Base-by-base conservation (phyloP, 2,113 vertebrate genomes). In the Cochlearius cochlearius region DNA sequence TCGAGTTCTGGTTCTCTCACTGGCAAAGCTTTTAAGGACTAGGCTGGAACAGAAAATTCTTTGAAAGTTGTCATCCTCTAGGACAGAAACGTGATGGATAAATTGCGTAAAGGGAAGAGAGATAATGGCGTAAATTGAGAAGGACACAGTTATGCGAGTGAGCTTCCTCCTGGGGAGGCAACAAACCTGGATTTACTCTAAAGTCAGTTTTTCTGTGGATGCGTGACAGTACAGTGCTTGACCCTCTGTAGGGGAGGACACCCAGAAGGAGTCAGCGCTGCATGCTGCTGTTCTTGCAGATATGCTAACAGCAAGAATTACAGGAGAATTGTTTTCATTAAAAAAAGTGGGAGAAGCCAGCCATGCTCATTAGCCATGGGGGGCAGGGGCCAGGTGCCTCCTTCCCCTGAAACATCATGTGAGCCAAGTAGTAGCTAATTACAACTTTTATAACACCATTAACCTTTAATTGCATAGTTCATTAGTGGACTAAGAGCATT, bases 391-490 rank as follows among this genome's bases (percentile, higher is more conserved):
- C 12, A 2, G 49, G 11, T 59, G 32, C 41, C 38, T 74, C n/a
- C 38, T 88, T 85, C 39, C 25, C 83, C 66, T 82, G 58, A 72
- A 95, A 71, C 5, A 4, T 63, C 60, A 36, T 12, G 5, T 49
- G 64, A 95, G 85, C 56, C 75, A 67, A 85, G 23, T 39, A 66
- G 86, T 76, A 49, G 80, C 69, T 90, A 94, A 95, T 94, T 92
- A 87, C 59, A 86, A 62, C 10, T 0, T 92, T 88, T 93, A 53
- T 94, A 67, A 64, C n/a, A 27, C 69, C 58, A 27, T 93, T 92
- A 96, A 85, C 92, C 58, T 95, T 88, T 97, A 91, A 77, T 93
- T 50, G 3, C 66, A 7, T 22, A 52, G 50, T 88, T 85, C 58
- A 49, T 92, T 94, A 92, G 49, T 71, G 38, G 56, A 91, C 72